Conservation (phyloP, 2,888 invertebrate genomes). For the Dexiosoma caninum region DNA sequence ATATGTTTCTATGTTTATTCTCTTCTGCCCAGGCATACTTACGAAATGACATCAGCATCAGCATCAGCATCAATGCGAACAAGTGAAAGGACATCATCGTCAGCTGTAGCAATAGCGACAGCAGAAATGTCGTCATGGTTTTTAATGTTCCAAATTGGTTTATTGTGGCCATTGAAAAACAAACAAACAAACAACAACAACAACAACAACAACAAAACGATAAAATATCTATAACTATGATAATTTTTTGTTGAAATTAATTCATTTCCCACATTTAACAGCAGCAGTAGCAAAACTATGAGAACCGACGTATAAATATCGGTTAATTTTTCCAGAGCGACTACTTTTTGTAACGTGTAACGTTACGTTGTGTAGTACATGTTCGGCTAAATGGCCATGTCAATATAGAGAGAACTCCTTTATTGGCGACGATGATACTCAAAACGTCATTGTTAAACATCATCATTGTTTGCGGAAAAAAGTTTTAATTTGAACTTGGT, state of each 20-base stretch:
- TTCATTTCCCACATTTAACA: conserved; percentile 21
- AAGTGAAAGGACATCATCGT: conserved; percentile 31
- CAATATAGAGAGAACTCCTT: too few relatives aligned
- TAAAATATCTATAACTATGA: conserved; percentile 26
- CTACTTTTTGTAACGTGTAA: too few relatives aligned
- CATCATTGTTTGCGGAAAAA: too few relatives aligned
- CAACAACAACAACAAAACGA: background rate
- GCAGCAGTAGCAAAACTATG: background rate
- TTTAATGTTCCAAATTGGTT: conserved; percentile 43
- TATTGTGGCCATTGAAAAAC: conserved; percentile 31
- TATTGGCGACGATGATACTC: too few relatives aligned
- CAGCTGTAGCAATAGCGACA: conserved; percentile 21
- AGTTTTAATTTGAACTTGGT: too few relatives aligned
- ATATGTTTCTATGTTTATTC: background rate
- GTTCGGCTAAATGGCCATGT: too few relatives aligned
- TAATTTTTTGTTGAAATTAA: conserved; percentile 13
- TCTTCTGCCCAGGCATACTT: background rate
- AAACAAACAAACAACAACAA: conserved; percentile 12
- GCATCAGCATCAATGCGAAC: conserved; percentile 36
- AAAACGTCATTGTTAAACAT: too few relatives aligned
- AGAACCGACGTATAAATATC: too few relatives aligned
- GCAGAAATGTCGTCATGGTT: conserved; percentile 43
- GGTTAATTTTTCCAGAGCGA: too few relatives aligned
- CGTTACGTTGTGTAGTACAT: too few relatives aligned
- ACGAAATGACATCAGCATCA: conserved; percentile 15